These are phyloP conservation scores for Apocrypta bakeri DNA, from an alignment of 1,140 invertebrate species.

Conservation along the genomic window DNA sequence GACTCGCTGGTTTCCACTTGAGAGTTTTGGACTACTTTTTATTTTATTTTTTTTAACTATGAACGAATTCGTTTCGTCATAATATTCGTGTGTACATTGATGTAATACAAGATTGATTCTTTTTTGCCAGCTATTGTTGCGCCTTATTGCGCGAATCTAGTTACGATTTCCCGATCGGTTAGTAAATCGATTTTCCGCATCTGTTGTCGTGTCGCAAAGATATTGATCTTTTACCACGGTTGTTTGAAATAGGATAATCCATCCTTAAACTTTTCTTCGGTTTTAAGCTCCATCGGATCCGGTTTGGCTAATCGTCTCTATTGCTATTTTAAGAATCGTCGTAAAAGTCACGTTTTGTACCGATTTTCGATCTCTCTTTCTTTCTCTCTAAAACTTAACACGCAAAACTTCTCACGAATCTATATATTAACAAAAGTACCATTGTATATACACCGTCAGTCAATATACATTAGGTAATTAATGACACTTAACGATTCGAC, in stretches of 20 bases:
- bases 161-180: background rate
- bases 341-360: slow-evolving; percentile 45
- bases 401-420: background rate
- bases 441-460: background rate
- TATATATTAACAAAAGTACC: background rate
- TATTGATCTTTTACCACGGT: background rate
- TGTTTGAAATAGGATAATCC: background rate
- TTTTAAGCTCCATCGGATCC: slow-evolving; percentile 55
- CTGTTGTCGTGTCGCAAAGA: background rate
- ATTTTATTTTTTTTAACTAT: background rate
- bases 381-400: too few species aligned
- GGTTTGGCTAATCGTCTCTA: slow-evolving; percentile 59
- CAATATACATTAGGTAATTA: background rate
- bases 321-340: slow-evolving; percentile 37
- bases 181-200: background rate
- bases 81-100: too few species aligned
- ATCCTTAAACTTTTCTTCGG: background rate
- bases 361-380: too few species aligned
- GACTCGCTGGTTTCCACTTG: background rate
- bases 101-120: too few species aligned
- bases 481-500: background rate
- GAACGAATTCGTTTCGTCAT: background rate
- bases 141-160: background rate
- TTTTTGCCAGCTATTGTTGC: too few species aligned
- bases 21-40: background rate